Percentiles rank a stretch among this genome's conserved stretches.
phyloP scores from a whole-genome alignment of 1,140 invertebrate species.

The Drosophila sproati region DNA sequence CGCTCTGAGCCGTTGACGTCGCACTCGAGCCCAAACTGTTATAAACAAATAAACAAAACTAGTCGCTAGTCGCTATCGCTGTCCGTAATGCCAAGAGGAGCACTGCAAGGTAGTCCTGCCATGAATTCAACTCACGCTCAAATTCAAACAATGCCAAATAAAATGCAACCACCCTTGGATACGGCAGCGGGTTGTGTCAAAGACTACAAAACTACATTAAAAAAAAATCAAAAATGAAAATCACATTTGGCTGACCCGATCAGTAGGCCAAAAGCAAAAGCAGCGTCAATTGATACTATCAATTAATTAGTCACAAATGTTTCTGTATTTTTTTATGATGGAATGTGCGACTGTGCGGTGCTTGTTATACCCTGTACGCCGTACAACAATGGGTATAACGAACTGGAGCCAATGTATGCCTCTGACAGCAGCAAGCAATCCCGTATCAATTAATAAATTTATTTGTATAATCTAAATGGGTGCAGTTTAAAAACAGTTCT shows the following conservation, averaged over 20 bases:
- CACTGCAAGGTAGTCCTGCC: constrained; percentile 57
- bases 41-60: constrained; percentile 72
- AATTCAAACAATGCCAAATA: constrained; percentile 52
- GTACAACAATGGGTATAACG: background rate
- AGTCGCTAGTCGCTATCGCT: constrained; percentile 36
- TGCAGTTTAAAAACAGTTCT: too few relatives aligned
- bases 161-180: constrained; percentile 62
- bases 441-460: too few relatives aligned
- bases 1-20: constrained; percentile 23
- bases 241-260: background rate
- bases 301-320: constrained; percentile 24
- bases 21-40: constrained; percentile 55
- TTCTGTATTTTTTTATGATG: background rate
- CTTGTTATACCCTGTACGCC: background rate
- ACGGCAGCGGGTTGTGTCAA: constrained; percentile 36
- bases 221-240: background rate
- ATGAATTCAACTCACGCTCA: constrained; percentile 59
- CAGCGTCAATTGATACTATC: constrained; percentile 6
- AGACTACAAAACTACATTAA: background rate
- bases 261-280: background rate
- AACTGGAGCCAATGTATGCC: too few relatives aligned
- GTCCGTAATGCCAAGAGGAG: constrained; percentile 56
- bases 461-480: too few relatives aligned
- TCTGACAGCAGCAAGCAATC: too few relatives aligned
- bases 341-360: background rate